Conservation (phyloP, 2,888 invertebrate species). For the Drosophila villosipedis region DNA sequence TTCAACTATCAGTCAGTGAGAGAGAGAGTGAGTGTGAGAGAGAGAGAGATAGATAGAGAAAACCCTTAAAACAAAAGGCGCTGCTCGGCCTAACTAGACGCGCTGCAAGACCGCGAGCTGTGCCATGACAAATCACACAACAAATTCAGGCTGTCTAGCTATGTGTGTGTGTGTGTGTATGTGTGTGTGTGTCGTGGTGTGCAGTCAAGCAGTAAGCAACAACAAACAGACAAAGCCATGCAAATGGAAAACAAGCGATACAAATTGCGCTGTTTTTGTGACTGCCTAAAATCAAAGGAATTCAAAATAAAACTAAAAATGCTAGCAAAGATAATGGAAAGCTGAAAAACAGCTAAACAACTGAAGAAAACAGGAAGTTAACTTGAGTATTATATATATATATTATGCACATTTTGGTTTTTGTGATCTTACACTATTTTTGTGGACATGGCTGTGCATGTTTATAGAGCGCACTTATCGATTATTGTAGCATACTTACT, state of each 20-base stretch:
- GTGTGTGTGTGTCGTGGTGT: constrained; percentile 37
- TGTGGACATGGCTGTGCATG: constrained; percentile 15
- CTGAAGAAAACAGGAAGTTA: background rate
- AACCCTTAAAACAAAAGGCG: constrained; percentile 22
- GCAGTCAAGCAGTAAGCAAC: constrained; percentile 59
- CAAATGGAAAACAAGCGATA: no score
- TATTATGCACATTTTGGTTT: background rate
- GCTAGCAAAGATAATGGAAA: background rate
- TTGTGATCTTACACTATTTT: background rate
- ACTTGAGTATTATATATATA: background rate
- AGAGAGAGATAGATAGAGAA: background rate
- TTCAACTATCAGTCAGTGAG: background rate
- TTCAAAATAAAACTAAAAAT: background rate
- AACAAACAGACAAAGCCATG: constrained; percentile 15
- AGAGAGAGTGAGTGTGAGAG: background rate
- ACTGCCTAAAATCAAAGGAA: background rate
- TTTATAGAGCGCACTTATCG: constrained; percentile 60
- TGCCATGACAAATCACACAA: constrained; percentile 65
- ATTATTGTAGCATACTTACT: constrained; percentile 77
- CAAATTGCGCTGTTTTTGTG: background rate
- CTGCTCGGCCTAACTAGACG: constrained; percentile 25
- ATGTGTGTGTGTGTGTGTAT: constrained; percentile 20
- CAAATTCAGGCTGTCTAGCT: constrained; percentile 28
- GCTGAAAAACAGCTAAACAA: background rate
- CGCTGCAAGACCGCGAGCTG: constrained; percentile 51